phyloP scores from a whole-genome alignment of 2,797 vertebrate species.

The Amniataba percoides region DNA sequence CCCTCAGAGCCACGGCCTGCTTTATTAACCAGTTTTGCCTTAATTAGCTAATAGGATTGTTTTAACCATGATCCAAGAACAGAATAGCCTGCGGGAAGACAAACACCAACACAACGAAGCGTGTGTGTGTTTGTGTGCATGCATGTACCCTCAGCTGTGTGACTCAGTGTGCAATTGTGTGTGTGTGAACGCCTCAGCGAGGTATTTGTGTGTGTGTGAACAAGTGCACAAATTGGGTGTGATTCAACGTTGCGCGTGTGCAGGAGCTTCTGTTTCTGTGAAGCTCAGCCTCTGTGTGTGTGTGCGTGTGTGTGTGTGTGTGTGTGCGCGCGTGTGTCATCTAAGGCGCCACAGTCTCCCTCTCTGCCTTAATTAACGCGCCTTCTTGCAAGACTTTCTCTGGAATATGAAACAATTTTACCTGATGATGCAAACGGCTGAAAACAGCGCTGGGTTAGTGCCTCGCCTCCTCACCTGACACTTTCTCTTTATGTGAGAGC shows the following conservation, averaged over 20 bases:
- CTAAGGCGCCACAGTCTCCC: constrained; percentile 45
- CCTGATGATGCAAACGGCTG: constrained; percentile 84
- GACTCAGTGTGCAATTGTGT: constrained; percentile 19
- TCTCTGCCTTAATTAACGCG: constrained; percentile 71
- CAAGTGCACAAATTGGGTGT: constrained; percentile 40
- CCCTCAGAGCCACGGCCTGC: constrained; percentile 59
- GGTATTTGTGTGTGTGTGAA: constrained; percentile 16
- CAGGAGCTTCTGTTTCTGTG: constrained; percentile 22
- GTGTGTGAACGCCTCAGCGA: constrained; percentile 28
- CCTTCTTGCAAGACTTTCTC: constrained; percentile 75
- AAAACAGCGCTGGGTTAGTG: constrained; percentile 61
- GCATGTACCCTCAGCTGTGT: constrained; percentile 23
- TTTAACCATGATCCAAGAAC: constrained; percentile 83
- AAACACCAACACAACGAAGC: constrained; percentile 66
- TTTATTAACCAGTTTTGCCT: constrained; percentile 79
- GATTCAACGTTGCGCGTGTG: constrained; percentile 33
- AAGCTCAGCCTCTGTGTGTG: constrained; percentile 16
- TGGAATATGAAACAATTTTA: constrained; percentile 78
- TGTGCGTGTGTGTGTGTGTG: constrained; percentile 15
- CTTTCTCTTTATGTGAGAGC: constrained; percentile 56
- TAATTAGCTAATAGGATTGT: constrained; percentile 86
- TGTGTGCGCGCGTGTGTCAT: constrained; percentile 39
- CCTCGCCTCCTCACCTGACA: constrained; percentile 68
- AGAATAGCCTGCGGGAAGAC: constrained; percentile 77
- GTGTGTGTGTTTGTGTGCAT: constrained; percentile 31